A percentile compares a stretch with the other conserved stretches of the same genome.
Conservation (phyloP, 2,797 vertebrate species). For the Acanthornis magna region DNA sequence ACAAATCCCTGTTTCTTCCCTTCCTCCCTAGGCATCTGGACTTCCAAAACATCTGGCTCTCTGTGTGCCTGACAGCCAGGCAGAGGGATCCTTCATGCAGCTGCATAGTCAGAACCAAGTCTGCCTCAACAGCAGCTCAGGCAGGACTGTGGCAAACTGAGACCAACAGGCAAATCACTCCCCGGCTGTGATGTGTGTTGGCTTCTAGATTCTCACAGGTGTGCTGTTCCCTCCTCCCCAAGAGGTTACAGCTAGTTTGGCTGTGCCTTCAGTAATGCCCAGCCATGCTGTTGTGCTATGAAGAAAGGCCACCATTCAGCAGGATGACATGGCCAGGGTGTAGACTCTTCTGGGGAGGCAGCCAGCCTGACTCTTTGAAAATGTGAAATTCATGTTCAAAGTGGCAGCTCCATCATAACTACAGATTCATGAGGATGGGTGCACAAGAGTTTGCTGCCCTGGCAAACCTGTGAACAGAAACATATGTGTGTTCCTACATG, state of each 20-base stretch:
- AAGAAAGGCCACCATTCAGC: background rate
- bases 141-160: background rate
- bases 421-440: background rate
- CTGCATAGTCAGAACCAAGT: background rate
- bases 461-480: background rate
- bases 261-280: background rate
- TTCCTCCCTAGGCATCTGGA: background rate
- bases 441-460: background rate
- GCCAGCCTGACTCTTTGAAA: background rate
- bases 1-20: background rate
- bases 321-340: accelerated
- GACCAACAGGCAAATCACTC: background rate
- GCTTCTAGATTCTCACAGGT: background rate
- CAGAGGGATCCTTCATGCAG: accelerated
- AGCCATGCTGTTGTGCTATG: accelerated
- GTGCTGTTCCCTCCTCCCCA: background rate
- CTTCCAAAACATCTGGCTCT: background rate
- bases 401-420: background rate
- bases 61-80: background rate
- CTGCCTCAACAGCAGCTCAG: background rate
- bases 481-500: background rate
- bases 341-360: background rate
- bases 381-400: background rate
- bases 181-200: background rate
- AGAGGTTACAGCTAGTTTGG: background rate